These are phyloP conservation scores for Dromaius novaehollandiae DNA, from an alignment of 2,113 vertebrate genomes.

Conservation along the genomic window DNA sequence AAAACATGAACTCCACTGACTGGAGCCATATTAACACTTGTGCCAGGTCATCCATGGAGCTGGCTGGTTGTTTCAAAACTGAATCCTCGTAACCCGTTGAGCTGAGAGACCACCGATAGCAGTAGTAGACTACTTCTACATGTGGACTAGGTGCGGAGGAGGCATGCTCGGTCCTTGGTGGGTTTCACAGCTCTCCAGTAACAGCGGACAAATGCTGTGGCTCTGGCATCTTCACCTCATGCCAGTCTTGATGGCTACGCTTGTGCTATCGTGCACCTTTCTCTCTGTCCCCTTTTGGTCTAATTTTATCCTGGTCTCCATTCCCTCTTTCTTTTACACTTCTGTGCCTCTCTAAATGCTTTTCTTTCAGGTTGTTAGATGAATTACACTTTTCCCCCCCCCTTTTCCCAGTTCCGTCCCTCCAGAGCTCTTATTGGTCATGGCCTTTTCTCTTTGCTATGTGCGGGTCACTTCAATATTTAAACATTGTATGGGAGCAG, in stretches of 20 bases:
- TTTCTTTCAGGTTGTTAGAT: not conserved
- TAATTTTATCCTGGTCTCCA: accelerated
- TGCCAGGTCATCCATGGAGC: not conserved
- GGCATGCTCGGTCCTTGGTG: not conserved
- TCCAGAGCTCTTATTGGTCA: not conserved
- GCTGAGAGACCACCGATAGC: not conserved
- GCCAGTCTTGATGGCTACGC: not conserved
- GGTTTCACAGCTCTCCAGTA: not conserved
- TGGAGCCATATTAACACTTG: accelerated
- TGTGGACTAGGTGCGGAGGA: not conserved
- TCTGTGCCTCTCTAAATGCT: not conserved
- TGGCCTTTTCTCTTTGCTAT: not conserved
- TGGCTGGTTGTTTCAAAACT: not conserved
- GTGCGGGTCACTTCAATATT: not conserved
- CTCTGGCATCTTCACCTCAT: not conserved
- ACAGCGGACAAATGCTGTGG: not conserved
- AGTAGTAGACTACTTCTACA: not conserved
- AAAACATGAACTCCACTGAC: not conserved
- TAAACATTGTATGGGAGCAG: not conserved
- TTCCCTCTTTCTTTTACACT: not conserved
- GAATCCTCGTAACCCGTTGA: not conserved
- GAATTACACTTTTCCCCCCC: not conserved
- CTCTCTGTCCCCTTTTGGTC: not conserved
- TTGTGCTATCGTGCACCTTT: not conserved
- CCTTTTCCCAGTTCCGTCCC: not conserved